Conservation (phyloP, 2,113 vertebrate genomes). For the Geococcyx californianus region DNA sequence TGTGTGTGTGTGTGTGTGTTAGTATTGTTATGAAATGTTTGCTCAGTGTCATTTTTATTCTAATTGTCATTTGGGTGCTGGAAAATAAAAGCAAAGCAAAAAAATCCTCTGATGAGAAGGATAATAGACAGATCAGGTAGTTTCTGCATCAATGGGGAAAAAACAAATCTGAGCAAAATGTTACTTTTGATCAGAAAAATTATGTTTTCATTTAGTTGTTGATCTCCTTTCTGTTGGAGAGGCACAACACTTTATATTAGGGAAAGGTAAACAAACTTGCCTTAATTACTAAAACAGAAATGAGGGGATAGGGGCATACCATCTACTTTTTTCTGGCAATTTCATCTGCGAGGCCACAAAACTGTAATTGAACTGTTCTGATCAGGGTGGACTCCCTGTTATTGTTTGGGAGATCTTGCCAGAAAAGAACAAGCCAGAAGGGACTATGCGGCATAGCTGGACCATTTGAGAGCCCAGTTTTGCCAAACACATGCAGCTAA, state of each 20-base stretch:
- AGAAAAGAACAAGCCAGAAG: constrained; percentile 31
- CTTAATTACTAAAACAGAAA: constrained; percentile 67
- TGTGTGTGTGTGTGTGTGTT: no score
- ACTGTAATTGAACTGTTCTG: neutral
- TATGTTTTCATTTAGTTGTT: constrained; percentile 23
- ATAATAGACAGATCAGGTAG: neutral
- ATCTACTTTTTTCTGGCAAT: neutral
- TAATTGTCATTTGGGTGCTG: constrained; percentile 50
- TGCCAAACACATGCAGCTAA: constrained; percentile 17
- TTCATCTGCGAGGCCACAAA: neutral
- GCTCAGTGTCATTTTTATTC: constrained; percentile 28
- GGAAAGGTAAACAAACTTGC: constrained; percentile 55
- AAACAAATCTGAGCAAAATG: neutral
- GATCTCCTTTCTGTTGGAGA: constrained; percentile 1
- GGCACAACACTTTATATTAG: constrained; percentile 26
- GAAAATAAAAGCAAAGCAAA: constrained; percentile 50
- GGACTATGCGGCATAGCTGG: constrained; percentile 51
- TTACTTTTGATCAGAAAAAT: constrained; percentile 29
- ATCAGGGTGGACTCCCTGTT: neutral
- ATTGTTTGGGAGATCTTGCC: neutral
- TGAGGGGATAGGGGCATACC: neutral
- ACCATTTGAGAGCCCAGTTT: constrained; percentile 17
- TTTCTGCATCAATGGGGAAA: constrained; percentile 20
- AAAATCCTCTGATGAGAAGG: constrained; percentile 24
- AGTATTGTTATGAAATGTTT: constrained; percentile 32